phyloP scores from a whole-genome alignment of 2,888 invertebrate genomes.

The Dinocampus coccinellae region DNA sequence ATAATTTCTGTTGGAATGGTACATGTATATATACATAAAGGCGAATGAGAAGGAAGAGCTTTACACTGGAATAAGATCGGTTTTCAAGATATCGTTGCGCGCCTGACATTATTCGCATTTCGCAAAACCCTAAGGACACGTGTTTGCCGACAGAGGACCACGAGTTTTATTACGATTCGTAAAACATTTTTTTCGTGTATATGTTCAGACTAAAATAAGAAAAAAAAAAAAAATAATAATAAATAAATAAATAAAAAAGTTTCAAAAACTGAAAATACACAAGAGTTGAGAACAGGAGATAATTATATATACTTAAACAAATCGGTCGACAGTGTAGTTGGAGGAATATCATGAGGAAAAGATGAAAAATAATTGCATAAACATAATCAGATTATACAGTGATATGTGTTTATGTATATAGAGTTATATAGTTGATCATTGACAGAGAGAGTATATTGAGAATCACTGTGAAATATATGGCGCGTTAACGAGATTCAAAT shows the following conservation, averaged over 20 bases:
- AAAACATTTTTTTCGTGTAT: slow-evolving; percentile 54
- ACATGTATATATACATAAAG: slow-evolving; percentile 14
- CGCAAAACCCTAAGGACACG: slow-evolving; percentile 60
- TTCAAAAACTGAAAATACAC: neutral
- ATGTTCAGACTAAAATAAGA: neutral
- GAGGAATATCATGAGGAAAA: neutral
- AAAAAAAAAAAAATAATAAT: neutral
- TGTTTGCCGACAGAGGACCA: slow-evolving; percentile 58
- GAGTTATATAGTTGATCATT: neutral
- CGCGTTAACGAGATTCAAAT: slow-evolving; percentile 52
- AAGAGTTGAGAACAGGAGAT: slow-evolving; percentile 22
- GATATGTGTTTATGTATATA: neutral
- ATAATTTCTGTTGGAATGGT: neutral
- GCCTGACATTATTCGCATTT: slow-evolving; percentile 64
- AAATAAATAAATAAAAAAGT: too few relatives aligned
- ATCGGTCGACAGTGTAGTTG: neutral
- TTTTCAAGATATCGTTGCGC: slow-evolving; percentile 51
- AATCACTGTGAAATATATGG: slow-evolving; percentile 37
- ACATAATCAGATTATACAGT: neutral
- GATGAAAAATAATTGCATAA: slow-evolving; percentile 1
- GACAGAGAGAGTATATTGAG: slow-evolving; percentile 34
- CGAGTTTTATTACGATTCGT: slow-evolving; percentile 62
- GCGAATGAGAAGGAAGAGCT: slow-evolving; percentile 19
- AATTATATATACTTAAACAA: slow-evolving; percentile 9
- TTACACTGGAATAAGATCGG: slow-evolving; percentile 52